Base-by-base conservation (phyloP, 2,888 invertebrate species). In the Cyclophora punctaria region DNA sequence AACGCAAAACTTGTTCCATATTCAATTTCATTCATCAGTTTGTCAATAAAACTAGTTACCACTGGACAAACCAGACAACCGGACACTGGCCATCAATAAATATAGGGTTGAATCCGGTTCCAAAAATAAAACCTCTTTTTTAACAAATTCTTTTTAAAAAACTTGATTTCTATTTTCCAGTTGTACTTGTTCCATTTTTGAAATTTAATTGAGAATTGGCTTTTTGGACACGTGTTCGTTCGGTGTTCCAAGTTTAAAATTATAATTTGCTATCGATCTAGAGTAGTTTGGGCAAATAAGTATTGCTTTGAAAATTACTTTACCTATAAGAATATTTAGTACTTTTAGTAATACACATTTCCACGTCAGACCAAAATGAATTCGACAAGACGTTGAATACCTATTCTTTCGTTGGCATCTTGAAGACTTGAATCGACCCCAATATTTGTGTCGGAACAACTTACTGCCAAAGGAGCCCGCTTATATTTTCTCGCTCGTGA, bases 171-270 rank as follows among this genome's bases (percentile, higher is more conserved):
- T 20, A 20, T 20, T 20, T 20, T 20, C 20, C 20, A 20, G 20
- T 20, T 20, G 20, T 20, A 20, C 20, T 20, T 20, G 20, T 20
- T 20, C 44, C 50, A 34, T 51, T 51, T 49, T 35, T 35, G 50
- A 57, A 54, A 40, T 34, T 41, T 44, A 44, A 50, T 49, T 49
- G 49, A 47, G 45, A 52, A 48, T 46, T 42, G 7, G 4, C n/a
- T 40, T 5, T 35, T 43, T 48, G 42, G 51, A 48, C 44, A 44
- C 7, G n/a, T 44, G 44, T 34, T 44, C 20, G 5, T 33, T 33
- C 7, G 4, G 4, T 5, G 7, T 20, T 33, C 3, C 34, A 7
- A 33, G 34, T 34, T 5, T 20, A 34, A 7, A 6, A 34, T 44
- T 33, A 33, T 44, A 5, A 44, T 34, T 20, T 7, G 42, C 20